These are phyloP conservation scores for Grammomys dolichurus DNA, from an alignment of 2,113 vertebrate genomes.

Conservation along the genomic window DNA sequence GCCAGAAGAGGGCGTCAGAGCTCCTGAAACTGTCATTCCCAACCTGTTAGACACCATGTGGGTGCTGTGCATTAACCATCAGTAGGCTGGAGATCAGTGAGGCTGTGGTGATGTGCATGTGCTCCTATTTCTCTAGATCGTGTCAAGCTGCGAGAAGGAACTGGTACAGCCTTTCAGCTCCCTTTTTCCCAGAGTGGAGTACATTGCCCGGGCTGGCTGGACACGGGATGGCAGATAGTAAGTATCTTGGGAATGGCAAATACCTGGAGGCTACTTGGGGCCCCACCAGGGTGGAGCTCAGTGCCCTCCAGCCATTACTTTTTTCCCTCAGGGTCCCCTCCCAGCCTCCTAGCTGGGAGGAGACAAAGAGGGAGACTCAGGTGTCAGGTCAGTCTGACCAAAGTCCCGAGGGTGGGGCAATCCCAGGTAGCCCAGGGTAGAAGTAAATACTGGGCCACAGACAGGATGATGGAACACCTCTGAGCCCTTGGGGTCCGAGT, in stretches of 20 bases:
- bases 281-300: neutral
- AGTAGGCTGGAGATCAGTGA: neutral
- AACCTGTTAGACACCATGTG: neutral
- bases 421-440: neutral
- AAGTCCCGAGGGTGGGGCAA: neutral
- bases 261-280: too few relatives aligned
- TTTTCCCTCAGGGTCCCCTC: neutral
- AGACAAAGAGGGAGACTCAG: neutral
- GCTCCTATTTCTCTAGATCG: conserved; percentile 87
- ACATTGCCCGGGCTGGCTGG: conserved; percentile 97
- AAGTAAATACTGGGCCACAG: neutral
- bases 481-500: neutral
- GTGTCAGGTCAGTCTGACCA: neutral
- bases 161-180: conserved; percentile 92
- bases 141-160: conserved; percentile 93
- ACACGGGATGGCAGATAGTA: conserved; percentile 96
- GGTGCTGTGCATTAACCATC: neutral
- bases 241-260: conserved; percentile 23
- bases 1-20: neutral
- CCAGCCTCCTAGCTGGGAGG: neutral
- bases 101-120: neutral
- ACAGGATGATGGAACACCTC: neutral
- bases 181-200: conserved; percentile 94
- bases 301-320: neutral
- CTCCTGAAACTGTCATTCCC: neutral